Evolutionary conservation across 1,140 invertebrate genomes (phyloP).

Genomic region (Drosophila serrata): DNA sequence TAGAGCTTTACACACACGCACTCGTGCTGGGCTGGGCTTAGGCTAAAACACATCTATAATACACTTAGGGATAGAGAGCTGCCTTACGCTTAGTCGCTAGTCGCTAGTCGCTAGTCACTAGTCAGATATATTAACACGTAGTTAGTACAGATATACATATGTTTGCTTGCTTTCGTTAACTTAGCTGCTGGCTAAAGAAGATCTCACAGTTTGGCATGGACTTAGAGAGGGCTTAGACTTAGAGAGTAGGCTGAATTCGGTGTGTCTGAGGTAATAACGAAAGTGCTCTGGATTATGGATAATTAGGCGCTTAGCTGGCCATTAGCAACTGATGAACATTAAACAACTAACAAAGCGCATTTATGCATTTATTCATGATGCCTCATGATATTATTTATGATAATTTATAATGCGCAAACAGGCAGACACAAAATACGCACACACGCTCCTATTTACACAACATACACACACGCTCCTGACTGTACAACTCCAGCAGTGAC

Average conservation of each 20-base stretch:
- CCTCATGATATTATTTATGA: constrained; percentile 55
- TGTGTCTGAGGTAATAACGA: constrained; percentile 47
- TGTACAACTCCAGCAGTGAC: constrained; percentile 50
- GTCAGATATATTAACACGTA: constrained; percentile 5
- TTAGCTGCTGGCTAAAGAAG: constrained; percentile 24
- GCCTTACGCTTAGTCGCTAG: constrained; percentile 49
- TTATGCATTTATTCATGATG: constrained; percentile 70
- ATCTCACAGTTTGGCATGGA: constrained; percentile 65
- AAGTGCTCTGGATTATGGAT: constrained; percentile 31
- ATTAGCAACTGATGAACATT: constrained; percentile 58
- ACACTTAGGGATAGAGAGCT: constrained; percentile 59
- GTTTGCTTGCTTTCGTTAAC: constrained; percentile 46
- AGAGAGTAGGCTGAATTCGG: constrained; percentile 16
- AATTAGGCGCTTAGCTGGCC: constrained; percentile 40
- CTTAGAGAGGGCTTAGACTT: constrained; percentile 15
- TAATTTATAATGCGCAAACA: constrained; percentile 56
- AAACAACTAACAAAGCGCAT: constrained; percentile 80
- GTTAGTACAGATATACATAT: constrained; percentile 2
- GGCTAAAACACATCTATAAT: constrained; percentile 67
- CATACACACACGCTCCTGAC: constrained; percentile 20
- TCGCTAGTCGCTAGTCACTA: constrained; percentile 19
- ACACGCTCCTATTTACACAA: constrained; percentile 44
- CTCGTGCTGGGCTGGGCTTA: constrained; percentile 20
- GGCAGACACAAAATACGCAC: constrained; percentile 11
- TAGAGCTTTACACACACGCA: constrained; percentile 48